A percentile compares a stretch with the other conserved stretches of the same genome.
phyloP scores from a whole-genome alignment of 2,888 invertebrate genomes.

The Deilephila porcellus region DNA sequence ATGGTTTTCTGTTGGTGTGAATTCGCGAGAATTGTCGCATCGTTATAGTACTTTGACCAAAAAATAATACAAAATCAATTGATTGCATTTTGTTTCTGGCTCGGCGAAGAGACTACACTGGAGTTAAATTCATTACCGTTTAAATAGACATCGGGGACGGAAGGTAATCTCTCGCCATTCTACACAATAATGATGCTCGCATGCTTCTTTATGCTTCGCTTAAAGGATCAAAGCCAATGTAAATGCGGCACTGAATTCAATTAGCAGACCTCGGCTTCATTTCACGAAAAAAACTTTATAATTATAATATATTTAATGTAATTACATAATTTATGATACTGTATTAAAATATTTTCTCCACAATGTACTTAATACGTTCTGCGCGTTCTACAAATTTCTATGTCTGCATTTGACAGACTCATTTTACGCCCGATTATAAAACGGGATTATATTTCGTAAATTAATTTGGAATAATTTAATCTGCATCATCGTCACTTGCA shows the following conservation, averaged over 20 bases:
- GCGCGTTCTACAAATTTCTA: not conserved
- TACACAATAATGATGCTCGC: too few relatives aligned
- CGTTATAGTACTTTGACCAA: not conserved
- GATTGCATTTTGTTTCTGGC: not conserved
- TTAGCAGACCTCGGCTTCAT: too few relatives aligned
- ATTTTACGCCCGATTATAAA: not conserved
- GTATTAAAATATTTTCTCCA: too few relatives aligned
- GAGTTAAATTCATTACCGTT: too few relatives aligned
- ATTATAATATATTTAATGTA: too few relatives aligned
- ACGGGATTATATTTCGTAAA: not conserved
- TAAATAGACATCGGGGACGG: too few relatives aligned
- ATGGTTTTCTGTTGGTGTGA: slow-evolving; percentile 37
- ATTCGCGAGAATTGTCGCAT: not conserved
- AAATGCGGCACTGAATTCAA: too few relatives aligned
- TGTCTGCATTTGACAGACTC: not conserved
- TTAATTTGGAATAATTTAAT: not conserved
- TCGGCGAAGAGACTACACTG: not conserved
- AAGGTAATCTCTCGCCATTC: too few relatives aligned
- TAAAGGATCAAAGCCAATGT: too few relatives aligned
- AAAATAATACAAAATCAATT: not conserved
- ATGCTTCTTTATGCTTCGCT: too few relatives aligned
- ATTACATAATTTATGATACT: too few relatives aligned
- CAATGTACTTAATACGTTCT: not conserved
- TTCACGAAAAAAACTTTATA: too few relatives aligned
- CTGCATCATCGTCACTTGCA: not conserved